Evolutionary conservation across 2,113 vertebrate species (phyloP).

Genomic region (Dipodomys ordii): DNA sequence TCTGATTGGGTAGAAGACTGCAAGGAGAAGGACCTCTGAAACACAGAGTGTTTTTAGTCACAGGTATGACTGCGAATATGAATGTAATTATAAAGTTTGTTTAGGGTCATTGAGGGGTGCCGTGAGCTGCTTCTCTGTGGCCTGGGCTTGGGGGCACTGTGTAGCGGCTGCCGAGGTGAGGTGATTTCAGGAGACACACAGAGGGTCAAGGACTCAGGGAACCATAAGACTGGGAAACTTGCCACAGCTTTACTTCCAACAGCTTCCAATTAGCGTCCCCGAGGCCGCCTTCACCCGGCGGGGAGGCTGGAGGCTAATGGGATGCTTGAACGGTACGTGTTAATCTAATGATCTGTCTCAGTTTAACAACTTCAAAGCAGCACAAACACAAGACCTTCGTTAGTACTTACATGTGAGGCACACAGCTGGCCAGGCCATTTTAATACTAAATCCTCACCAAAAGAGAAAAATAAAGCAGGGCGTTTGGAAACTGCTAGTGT

Average conservation of each 20-base stretch:
- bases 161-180: neutral
- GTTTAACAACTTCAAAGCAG: slow-evolving; percentile 69
- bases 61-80: neutral
- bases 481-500: neutral
- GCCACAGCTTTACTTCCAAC: slow-evolving; percentile 56
- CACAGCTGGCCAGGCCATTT: neutral
- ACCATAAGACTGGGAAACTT: slow-evolving; percentile 25
- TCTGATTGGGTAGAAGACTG: no score
- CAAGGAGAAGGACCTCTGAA: no score
- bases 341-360: slow-evolving; percentile 54
- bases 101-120: accelerated
- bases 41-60: no score
- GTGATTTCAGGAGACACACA: neutral
- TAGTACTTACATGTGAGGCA: neutral
- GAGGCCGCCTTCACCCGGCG: neutral
- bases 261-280: slow-evolving; percentile 58
- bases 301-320: neutral
- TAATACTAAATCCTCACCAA: neutral
- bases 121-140: neutral
- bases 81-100: neutral
- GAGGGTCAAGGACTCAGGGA: slow-evolving; percentile 48
- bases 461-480: neutral
- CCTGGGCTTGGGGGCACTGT: neutral
- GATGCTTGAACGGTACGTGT: slow-evolving; percentile 23
- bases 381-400: slow-evolving; percentile 39